Evolutionary conservation across 2,888 invertebrate genomes (phyloP), one percentile per base, ranked within the genome.

Genomic region (Hipparchia sbordonii): DNA sequence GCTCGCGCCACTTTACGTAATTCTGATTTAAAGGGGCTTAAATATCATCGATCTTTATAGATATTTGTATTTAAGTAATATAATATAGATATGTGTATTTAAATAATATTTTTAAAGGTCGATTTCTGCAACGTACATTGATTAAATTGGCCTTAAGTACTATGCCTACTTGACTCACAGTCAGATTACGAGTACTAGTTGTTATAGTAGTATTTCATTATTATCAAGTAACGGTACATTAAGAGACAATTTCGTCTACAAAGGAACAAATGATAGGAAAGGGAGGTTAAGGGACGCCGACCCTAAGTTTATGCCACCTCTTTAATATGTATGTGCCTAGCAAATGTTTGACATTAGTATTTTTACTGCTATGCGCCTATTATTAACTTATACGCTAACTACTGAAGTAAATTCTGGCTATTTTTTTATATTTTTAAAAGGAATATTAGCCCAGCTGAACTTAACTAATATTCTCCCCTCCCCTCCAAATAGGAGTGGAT

Each of bases 1-100:
- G 81, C 81, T 78, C 77, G 78, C 78, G 73, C 76, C 78, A 78
- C 70, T 80, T 84, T 83, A 82, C 83, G 82, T 84, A 84, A 85
- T 81, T 74, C 78, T 71, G 75, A 79, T 81, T 82, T 81, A 80
- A 81, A 79, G 74, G 77, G 77, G 73, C 72, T 78, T 76, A 76
- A 72, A 74, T 62, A 72, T 54, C 69, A 59, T 65, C 62, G 12
- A 65, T 45, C 7, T 48, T 39, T 7, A 13, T 33, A 60, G 23
- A 12, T 10, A 5, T 10, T 23, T 23, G 23, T 23, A 23, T 23
- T 23, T 23, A 23, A 23, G 9, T 39, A 0, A 3, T 33, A 23
- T 9, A 9, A 13, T 33, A 33, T 33, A 33, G 3, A 23, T 33
- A 13, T 13, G 6, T 7, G 13, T 13, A 13, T 13, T n/a, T 13